phyloP scores from a whole-genome alignment of 2,888 invertebrate species.

The Leptogaster cylindrica region DNA sequence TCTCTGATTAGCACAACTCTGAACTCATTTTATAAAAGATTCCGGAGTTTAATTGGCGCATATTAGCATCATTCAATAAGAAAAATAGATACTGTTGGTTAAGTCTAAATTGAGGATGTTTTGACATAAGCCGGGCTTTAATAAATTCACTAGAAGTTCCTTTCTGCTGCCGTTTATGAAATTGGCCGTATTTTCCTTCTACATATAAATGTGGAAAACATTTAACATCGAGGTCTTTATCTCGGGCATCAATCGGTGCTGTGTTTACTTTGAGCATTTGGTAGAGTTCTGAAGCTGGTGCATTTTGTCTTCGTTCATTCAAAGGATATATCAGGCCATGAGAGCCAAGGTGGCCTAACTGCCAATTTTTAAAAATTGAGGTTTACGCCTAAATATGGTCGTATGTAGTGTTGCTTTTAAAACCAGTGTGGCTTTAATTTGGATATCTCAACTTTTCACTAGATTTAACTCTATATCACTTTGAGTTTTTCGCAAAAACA shows the following conservation, averaged over 20 bases:
- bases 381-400: no score
- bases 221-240: conserved; percentile 45
- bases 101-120: conserved; percentile 49
- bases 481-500: no score
- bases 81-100: conserved; percentile 49
- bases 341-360: no score
- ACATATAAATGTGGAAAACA: conserved; percentile 50
- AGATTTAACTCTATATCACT: no score
- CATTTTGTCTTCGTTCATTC: conserved; percentile 47
- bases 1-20: conserved; percentile 45
- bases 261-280: conserved; percentile 49
- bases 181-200: conserved; percentile 43
- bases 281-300: conserved; percentile 47
- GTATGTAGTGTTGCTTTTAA: no score
- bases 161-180: conserved; percentile 41
- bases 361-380: no score
- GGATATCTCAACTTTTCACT: no score
- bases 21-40: conserved; percentile 52
- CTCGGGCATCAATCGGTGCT: conserved; percentile 47
- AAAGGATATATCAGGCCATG: conserved; percentile 44
- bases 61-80: conserved; percentile 49
- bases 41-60: conserved; percentile 49
- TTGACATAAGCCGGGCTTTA: conserved; percentile 50
- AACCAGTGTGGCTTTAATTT: no score
- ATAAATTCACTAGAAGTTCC: conserved; percentile 47